A percentile compares a stretch with the other conserved stretches of the same genome.
These are phyloP conservation scores for Porites evermanni DNA, from an alignment of 92 coral and sea anemone species.

Conservation along the genomic window DNA sequence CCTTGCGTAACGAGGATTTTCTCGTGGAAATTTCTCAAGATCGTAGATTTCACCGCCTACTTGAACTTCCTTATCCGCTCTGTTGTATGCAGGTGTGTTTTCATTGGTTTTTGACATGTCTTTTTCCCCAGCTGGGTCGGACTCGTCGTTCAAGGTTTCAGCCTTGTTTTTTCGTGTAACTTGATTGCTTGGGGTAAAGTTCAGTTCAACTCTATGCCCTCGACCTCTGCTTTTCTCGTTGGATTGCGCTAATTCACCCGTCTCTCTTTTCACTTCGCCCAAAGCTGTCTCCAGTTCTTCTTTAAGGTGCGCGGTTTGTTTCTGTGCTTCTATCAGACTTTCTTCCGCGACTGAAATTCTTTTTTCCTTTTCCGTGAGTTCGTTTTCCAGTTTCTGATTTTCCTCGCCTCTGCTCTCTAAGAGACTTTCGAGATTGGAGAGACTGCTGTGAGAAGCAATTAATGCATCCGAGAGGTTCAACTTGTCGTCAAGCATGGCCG, in stretches of 20 bases:
- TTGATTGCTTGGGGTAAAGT: conserved; percentile 36
- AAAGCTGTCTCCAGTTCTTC: conserved; percentile 15
- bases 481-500: conserved; percentile 69
- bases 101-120: not conserved
- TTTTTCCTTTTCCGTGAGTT: conserved; percentile 62
- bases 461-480: conserved; percentile 66
- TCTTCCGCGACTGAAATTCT: conserved; percentile 55
- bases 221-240: conserved; percentile 23
- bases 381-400: conserved; percentile 57
- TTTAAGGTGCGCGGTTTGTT: conserved; percentile 31
- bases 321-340: conserved; percentile 48
- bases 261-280: not conserved
- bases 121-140: not conserved
- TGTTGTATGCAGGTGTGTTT: not conserved
- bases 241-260: not conserved
- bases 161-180: conserved; percentile 13
- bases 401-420: conserved; percentile 53
- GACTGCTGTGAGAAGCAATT: conserved; percentile 58
- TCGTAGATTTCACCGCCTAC: conserved; percentile 19
- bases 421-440: conserved; percentile 55
- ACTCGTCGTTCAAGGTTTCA: conserved; percentile 6
- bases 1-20: not conserved
- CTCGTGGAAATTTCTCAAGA: not conserved
- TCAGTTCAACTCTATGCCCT: conserved; percentile 41
- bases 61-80: conserved; percentile 28